phyloP scores from a whole-genome alignment of 2,797 vertebrate species.

The Peromyscus nudipes region DNA sequence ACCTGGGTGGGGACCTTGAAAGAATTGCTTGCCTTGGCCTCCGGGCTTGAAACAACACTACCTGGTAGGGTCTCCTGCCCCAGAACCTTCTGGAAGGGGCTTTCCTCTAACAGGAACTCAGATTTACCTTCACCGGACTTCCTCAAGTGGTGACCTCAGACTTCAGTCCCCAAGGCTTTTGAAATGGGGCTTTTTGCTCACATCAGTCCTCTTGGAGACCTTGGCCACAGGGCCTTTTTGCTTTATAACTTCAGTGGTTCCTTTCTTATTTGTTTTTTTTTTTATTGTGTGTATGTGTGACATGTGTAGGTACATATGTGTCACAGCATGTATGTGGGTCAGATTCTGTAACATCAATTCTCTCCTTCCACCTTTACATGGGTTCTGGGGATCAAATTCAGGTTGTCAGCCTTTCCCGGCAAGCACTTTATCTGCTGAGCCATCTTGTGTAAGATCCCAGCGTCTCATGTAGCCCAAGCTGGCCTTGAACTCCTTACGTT shows the following conservation, averaged over 20 bases:
- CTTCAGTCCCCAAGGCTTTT: not conserved
- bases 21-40: constrained; percentile 5
- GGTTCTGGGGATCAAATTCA: not conserved
- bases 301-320: not conserved
- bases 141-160: constrained; percentile 58
- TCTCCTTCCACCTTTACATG: not conserved
- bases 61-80: not conserved
- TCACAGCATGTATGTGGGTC: not conserved
- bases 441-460: not conserved
- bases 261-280: not conserved
- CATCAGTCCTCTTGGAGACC: not conserved
- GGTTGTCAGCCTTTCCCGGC: not conserved
- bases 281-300: not conserved
- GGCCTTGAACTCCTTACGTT: not conserved
- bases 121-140: constrained; percentile 41
- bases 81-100: not conserved
- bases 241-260: not conserved
- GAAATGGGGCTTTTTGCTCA: not conserved
- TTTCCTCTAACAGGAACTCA: constrained; percentile 56
- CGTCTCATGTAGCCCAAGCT: not conserved
- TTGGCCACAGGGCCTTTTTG: not conserved
- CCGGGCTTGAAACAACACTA: not conserved
- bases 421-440: not conserved
- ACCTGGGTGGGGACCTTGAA: not conserved
- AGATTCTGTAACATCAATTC: not conserved